Evolutionary conservation across 2,888 invertebrate genomes (phyloP).

Genomic region (Druceiella hillmani): DNA sequence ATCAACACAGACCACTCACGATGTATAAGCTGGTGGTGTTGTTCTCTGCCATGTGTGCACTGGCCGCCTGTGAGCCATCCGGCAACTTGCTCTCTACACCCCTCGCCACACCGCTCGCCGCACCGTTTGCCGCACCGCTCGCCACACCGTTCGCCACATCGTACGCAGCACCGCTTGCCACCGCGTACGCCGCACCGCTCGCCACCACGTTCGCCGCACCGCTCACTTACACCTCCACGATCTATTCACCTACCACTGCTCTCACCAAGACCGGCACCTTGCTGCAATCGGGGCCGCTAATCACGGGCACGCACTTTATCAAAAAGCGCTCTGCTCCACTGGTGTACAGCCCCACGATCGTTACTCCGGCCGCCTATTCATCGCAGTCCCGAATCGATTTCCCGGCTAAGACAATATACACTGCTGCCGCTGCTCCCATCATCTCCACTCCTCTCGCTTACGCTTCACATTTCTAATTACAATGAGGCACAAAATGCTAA

Average conservation of each 20-base stretch:
- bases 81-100: no score
- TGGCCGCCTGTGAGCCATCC: slow-evolving; percentile 25
- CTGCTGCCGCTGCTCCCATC: no score
- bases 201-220: no score
- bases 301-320: slow-evolving; percentile 3
- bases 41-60: slow-evolving; percentile 32
- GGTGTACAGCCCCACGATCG: slow-evolving; percentile 21
- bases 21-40: slow-evolving; percentile 46
- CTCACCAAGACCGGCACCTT: slow-evolving; percentile 4
- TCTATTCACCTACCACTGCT: neutral
- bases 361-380: slow-evolving; percentile 40
- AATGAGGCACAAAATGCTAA: no score
- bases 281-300: slow-evolving; percentile 10
- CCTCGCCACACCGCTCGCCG: slow-evolving; percentile 16
- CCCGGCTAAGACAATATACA: no score
- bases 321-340: slow-evolving; percentile 31
- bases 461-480: no score
- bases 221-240: neutral
- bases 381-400: slow-evolving; percentile 47
- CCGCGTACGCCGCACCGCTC: no score
- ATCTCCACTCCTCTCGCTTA: no score
- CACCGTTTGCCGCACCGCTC: slow-evolving; percentile 2
- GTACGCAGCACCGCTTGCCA: no score
- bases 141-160: no score
- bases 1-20: slow-evolving; percentile 37